phyloP scores from a whole-genome alignment of 2,888 invertebrate species.

The Erebia ligea region DNA sequence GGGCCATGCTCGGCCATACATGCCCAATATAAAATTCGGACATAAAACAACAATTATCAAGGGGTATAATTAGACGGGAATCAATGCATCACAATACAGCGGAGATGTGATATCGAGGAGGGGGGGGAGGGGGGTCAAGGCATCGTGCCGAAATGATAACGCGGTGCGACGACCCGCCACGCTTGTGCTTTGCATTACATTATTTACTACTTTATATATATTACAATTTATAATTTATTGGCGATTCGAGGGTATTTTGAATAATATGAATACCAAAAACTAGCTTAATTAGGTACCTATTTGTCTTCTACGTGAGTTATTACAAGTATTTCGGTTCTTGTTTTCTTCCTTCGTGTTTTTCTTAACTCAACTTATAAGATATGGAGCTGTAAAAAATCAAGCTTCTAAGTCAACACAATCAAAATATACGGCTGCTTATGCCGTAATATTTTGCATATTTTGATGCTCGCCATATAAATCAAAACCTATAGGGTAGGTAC shows the following conservation, averaged over 20 bases:
- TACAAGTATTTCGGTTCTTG: no score
- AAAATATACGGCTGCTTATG: no score
- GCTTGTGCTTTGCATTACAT: slow-evolving; percentile 34
- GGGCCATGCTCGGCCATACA: no score
- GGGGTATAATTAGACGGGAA: slow-evolving; percentile 25
- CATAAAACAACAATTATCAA: background rate
- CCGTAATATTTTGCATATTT: no score
- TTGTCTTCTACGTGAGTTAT: no score
- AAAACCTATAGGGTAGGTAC: no score
- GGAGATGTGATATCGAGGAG: slow-evolving; percentile 38
- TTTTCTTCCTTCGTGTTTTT: no score
- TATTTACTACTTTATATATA: background rate
- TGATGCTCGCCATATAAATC: no score
- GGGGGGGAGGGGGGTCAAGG: slow-evolving; percentile 65
- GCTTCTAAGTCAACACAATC: no score
- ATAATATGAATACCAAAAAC: background rate
- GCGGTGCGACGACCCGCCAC: slow-evolving; percentile 66
- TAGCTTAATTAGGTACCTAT: no score
- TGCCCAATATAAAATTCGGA: slow-evolving; percentile 6
- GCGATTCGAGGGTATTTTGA: background rate
- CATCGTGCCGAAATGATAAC: slow-evolving; percentile 82
- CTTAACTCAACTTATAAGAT: no score
- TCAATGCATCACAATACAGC: slow-evolving; percentile 44
- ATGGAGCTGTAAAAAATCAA: no score
- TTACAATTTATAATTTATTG: background rate